Conservation (phyloP, 2,888 invertebrate species). For the Sturmia bella region DNA sequence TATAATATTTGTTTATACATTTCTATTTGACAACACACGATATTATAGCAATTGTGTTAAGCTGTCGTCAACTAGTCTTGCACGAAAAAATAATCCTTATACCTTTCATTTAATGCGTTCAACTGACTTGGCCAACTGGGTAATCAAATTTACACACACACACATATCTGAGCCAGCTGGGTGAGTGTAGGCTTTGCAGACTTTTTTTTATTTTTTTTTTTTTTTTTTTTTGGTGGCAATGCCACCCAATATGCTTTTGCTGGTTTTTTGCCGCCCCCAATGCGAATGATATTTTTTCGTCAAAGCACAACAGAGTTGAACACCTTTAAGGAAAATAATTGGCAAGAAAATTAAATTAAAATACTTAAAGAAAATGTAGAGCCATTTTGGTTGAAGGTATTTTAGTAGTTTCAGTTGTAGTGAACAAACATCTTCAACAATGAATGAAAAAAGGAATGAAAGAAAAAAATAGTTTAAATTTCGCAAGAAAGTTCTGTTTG, state of each 20-base stretch:
- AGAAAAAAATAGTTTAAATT: too few species aligned
- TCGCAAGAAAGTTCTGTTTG: too few species aligned
- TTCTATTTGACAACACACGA: too few species aligned
- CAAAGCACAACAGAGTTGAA: background rate
- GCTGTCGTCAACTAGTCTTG: too few species aligned
- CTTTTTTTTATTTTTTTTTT: background rate
- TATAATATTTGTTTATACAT: too few species aligned
- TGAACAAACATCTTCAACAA: too few species aligned
- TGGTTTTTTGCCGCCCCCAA: slow-evolving; percentile 18
- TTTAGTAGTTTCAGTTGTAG: background rate
- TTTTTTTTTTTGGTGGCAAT: background rate
- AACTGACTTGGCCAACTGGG: slow-evolving; percentile 11
- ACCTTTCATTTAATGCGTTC: too few species aligned
- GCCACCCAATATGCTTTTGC: slow-evolving; percentile 23
- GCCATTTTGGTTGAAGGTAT: background rate
- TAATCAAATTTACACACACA: background rate
- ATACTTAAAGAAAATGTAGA: background rate
- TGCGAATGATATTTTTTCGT: slow-evolving; percentile 3
- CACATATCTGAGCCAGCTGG: background rate
- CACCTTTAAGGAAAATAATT: slow-evolving; percentile 15
- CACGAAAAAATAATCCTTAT: too few species aligned
- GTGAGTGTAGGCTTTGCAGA: background rate
- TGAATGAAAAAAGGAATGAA: too few species aligned
- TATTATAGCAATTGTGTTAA: too few species aligned
- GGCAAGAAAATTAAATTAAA: slow-evolving; percentile 45